These are phyloP conservation scores for Nomia melanderi DNA, from an alignment of 1,140 invertebrate genomes.

Conservation along the genomic window DNA sequence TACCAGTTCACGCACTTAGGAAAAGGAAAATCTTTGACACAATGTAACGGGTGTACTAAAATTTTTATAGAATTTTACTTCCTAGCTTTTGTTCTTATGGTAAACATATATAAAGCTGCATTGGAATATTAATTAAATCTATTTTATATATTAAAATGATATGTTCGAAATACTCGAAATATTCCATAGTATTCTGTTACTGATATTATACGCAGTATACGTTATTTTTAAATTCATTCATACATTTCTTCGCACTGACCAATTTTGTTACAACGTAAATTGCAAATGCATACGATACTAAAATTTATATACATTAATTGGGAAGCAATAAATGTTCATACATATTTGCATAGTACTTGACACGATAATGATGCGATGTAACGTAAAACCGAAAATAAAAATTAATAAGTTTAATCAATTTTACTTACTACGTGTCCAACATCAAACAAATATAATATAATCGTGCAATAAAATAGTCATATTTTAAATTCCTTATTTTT, in stretches of 20 bases:
- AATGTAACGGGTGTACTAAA: not conserved
- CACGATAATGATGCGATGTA: too few species aligned
- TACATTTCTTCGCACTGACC: not conserved
- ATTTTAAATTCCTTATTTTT: not conserved
- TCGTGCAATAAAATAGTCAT: too few species aligned
- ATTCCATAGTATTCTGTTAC: not conserved
- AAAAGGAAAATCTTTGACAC: not conserved
- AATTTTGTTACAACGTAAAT: not conserved
- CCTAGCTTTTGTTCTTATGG: not conserved
- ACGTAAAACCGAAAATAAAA: too few species aligned
- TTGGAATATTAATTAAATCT: not conserved
- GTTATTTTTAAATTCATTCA: not conserved
- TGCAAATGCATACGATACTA: too few species aligned
- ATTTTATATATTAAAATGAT: not conserved
- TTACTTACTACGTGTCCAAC: not conserved
- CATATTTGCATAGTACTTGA: too few species aligned
- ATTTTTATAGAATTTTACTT: not conserved
- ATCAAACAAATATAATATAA: too few species aligned
- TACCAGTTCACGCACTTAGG: not conserved
- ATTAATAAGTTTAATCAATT: too few species aligned
- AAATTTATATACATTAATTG: too few species aligned
- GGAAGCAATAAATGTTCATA: too few species aligned
- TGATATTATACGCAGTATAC: too few species aligned
- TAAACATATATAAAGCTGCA: not conserved
- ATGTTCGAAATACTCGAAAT: not conserved